Evolutionary conservation across 2,113 vertebrate species (phyloP), one percentile per base, ranked within the genome.

Genomic region (Eurystomus gularis): DNA sequence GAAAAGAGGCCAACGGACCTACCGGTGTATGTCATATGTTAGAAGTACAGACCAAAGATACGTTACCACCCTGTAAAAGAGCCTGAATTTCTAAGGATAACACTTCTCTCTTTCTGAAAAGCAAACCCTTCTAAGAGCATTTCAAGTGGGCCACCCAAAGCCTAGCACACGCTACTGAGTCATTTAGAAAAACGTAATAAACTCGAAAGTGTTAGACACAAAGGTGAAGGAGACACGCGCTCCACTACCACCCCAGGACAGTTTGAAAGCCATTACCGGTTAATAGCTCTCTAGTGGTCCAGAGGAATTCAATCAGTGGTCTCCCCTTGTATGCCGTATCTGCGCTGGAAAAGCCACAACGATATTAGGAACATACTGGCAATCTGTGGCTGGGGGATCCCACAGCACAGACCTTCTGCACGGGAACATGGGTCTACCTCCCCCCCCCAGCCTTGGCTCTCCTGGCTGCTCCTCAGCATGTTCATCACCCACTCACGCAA

Each of bases 101-200:
- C 83, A 91, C 80, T 94, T 60, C 8, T 80, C 83, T 92, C 76
- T 96, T 92, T 95, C 92, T 96, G 94, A 94, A 96, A 92, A 95
- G 92, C 83, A 94, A 96, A 78, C 86, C 73, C 83, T 93, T 92
- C 92, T 82, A 86, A 79, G 80, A 95, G 87, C 2, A 1, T 93
- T 93, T 96, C 95, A 89, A 94, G 94, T 81, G 86, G 94, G 94
- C 88, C 96, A 97, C 94, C 92, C 94, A 96, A 94, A 95, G 92
- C 90, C 61, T 21, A 75, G 92, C 88, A 71, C 72, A 86, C 17
- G 7, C 90, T 82, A 73, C 86, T 96, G 95, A 96, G 72, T 96
- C 92, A 95, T 95, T 90, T 86, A 96, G 94, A 94, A 95, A 96
- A 96, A 88, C 57, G 55, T 88, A 88, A 95, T 82, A 78, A 97